These are phyloP conservation scores for Colaptes auratus DNA, from an alignment of 2,113 vertebrate species.

Conservation along the genomic window DNA sequence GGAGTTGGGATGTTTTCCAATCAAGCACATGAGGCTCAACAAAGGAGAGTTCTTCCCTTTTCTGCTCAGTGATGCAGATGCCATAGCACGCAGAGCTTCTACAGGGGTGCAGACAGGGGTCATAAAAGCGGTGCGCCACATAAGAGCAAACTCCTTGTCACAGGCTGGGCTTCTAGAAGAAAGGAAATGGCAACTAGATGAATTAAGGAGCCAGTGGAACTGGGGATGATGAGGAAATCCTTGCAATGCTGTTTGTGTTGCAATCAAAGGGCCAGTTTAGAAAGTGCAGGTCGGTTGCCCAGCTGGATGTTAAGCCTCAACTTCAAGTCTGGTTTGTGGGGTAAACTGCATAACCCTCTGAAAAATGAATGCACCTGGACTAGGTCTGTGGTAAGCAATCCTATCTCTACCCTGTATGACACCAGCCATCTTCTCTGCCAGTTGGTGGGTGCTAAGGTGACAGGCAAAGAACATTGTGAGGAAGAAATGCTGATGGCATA, in stretches of 20 bases:
- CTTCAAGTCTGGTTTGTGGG: background rate
- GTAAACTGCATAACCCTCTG: background rate
- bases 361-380: background rate
- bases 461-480: fast-evolving
- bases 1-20: conserved; percentile 69
- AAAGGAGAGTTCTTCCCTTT: conserved; percentile 58
- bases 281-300: background rate
- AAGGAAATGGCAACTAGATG: background rate
- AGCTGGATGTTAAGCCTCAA: background rate
- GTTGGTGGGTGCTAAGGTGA: background rate
- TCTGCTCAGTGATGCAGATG: conserved; percentile 48
- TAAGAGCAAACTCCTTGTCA: background rate
- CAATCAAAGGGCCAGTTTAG: background rate
- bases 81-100: background rate
- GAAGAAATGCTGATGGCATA: background rate
- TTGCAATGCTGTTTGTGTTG: background rate
- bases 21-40: conserved; percentile 59
- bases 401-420: no score
- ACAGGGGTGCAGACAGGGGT: background rate
- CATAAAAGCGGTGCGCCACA: background rate
- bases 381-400: background rate
- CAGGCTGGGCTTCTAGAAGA: background rate
- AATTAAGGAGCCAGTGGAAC: background rate
- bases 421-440: background rate
- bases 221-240: background rate